Evolutionary conservation across 2,888 invertebrate species (phyloP).

Genomic region (Euproctis similis): DNA sequence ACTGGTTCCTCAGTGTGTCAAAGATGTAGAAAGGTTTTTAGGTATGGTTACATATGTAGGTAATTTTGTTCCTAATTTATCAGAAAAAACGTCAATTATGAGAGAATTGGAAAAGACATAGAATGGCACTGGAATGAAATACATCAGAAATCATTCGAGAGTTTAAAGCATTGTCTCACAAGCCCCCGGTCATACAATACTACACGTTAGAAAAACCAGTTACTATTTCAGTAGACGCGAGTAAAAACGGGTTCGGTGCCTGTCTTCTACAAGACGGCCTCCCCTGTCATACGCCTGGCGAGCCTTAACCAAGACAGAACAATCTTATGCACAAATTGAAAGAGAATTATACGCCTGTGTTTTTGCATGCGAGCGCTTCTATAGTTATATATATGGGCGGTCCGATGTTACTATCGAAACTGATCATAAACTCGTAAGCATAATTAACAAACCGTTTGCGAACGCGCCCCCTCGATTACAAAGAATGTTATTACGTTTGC

Average conservation of each 20-base stretch:
- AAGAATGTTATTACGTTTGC: conserved; percentile 13
- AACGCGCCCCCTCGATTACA: conserved; percentile 10
- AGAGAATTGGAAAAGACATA: conserved; percentile 16
- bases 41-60: conserved; percentile 20
- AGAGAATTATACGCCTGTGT: conserved; percentile 16
- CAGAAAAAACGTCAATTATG: conserved; percentile 12
- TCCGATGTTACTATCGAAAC: conserved; percentile 2
- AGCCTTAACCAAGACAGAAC: conserved; percentile 12
- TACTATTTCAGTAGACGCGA: conserved; percentile 7
- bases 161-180: too few species aligned
- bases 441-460: background rate
- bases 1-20: too few species aligned
- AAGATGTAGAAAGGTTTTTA: conserved; percentile 15
- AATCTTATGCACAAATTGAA: conserved; percentile 17
- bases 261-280: conserved; percentile 13
- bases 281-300: conserved; percentile 18
- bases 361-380: conserved; percentile 3
- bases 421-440: too few species aligned
- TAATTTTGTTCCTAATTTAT: conserved; percentile 18
- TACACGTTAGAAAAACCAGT: conserved; percentile 13
- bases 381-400: conserved; percentile 5
- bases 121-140: conserved; percentile 16
- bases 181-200: conserved; percentile 11
- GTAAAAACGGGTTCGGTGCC: conserved; percentile 18
- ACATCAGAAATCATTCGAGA: conserved; percentile 4